Evolutionary conservation across 1,140 invertebrate genomes (phyloP), one percentile per base, ranked within the genome.

Genomic region (Drosophila kepulauana): DNA sequence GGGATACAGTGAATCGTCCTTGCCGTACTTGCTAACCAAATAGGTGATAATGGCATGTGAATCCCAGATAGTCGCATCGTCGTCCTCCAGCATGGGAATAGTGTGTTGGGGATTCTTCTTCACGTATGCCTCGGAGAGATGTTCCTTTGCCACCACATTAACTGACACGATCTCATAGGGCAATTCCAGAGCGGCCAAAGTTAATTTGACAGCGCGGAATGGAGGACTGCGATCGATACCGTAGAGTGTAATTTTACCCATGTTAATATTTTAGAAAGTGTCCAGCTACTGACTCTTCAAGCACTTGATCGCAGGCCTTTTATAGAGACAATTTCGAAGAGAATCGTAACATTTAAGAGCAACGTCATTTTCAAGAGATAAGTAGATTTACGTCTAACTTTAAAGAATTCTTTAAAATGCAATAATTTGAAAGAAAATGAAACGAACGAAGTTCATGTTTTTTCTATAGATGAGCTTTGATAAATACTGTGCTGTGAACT

Each of bases 121-220:
- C 0, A 70, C 49, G 28, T 64, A 97, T 82, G 96, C 95, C 20
- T 95, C 95, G 38, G 93, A 95, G 13, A 94, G 82, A 58, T 96
- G 94, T 57, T 96, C 95, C 0, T 94, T 93, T 0, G 93, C 91
- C 70, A 94, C 79, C 0, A 96, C 86, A 85, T 96, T 94, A 0
- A 95, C 93, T 3, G 94, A 78, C 78, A 56, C 73, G 57, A 81
- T 81, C 10, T 92, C 90, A 10, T 94, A 78, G 45, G 94, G 86
- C 48, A 90, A 41, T 3, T 76, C 93, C 2, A 95, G 75, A 10
- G 91, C 91, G 43, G 93, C 93, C 13, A 93, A 91, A 0, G 91
- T 81, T 7, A 94, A 66, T 57, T 93, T 64, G 10, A 93, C 91
- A 11, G 93, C 86, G 0, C 94, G 82, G 15, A 93, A 92, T 25